These are phyloP conservation scores for Diarsia mendica DNA, from an alignment of 2,888 invertebrate species.

Conservation along the genomic window DNA sequence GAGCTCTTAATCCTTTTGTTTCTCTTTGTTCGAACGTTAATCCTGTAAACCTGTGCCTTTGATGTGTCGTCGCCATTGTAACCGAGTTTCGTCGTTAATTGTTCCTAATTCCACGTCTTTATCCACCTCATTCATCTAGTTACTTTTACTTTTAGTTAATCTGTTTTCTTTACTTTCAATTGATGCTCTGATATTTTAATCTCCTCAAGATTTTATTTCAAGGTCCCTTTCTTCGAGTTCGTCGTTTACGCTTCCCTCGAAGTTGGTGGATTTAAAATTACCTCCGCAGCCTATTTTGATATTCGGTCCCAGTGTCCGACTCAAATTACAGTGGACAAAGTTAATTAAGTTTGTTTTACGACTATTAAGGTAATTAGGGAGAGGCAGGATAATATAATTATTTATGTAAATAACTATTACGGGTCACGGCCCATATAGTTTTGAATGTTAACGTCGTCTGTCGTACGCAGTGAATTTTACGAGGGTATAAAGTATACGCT, in stretches of 20 bases:
- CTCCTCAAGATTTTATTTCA: constrained; percentile 39
- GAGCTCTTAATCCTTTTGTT: constrained; percentile 79
- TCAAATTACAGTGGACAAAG: constrained; percentile 60
- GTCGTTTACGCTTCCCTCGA: constrained; percentile 25
- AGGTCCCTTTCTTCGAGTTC: constrained; percentile 29
- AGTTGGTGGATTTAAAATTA: constrained; percentile 53
- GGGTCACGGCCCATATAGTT: constrained; percentile 67
- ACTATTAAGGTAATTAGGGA: constrained; percentile 66
- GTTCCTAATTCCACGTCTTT: constrained; percentile 73
- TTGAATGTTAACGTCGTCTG: constrained; percentile 55
- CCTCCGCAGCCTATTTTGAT: constrained; percentile 58
- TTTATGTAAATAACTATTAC: constrained; percentile 67
- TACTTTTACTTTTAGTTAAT: constrained; percentile 70
- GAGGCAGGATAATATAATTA: constrained; percentile 66
- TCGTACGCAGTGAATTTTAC: constrained; percentile 56
- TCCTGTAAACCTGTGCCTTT: constrained; percentile 76
- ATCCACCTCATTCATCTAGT: constrained; percentile 68
- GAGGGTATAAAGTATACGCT: constrained; percentile 63
- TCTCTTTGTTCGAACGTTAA: constrained; percentile 75
- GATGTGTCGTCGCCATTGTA: constrained; percentile 70
- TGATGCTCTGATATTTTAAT: constrained; percentile 55
- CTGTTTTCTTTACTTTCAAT: constrained; percentile 64
- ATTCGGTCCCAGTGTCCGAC: constrained; percentile 58
- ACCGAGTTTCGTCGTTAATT: constrained; percentile 74
- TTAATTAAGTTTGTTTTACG: constrained; percentile 69